These are phyloP conservation scores for Atrina japonica DNA, from an alignment of 2,888 invertebrate genomes.

Conservation along the genomic window DNA sequence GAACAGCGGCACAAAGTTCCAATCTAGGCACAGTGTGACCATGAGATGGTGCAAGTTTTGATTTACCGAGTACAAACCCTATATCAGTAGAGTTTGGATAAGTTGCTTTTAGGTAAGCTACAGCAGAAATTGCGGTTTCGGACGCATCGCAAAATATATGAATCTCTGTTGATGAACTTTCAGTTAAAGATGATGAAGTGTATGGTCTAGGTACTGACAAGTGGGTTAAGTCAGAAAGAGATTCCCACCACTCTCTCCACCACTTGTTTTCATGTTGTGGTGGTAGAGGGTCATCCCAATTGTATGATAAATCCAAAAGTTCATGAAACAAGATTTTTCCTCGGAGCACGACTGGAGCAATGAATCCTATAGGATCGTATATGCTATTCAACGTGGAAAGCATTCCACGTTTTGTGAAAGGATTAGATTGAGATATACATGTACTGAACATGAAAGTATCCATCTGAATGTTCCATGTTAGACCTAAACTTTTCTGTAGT, in stretches of 20 bases:
- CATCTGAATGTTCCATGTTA: conserved; percentile 46
- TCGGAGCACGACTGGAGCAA: conserved; percentile 41
- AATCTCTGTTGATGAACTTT: conserved; percentile 18
- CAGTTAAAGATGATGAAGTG: background rate
- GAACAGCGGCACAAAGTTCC: conserved; percentile 53
- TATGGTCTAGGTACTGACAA: conserved; percentile 31
- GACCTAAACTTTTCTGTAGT: conserved; percentile 39
- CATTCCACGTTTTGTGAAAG: conserved; percentile 47
- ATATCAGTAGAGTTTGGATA: conserved; percentile 22
- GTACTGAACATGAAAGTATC: conserved; percentile 44
- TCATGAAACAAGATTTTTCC: conserved; percentile 46
- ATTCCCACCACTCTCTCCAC: conserved; percentile 46
- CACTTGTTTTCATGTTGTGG: conserved; percentile 11
- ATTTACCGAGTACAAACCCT: conserved; percentile 55
- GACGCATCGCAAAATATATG: conserved; percentile 56
- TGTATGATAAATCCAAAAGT: conserved; percentile 24
- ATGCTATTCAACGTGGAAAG: conserved; percentile 53
- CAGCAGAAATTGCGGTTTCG: conserved; percentile 52
- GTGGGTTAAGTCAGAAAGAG: conserved; percentile 28
- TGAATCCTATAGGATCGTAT: conserved; percentile 54
- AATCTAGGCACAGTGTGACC: conserved; percentile 55
- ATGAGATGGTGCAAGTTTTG: conserved; percentile 46
- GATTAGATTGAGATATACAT: conserved; percentile 17
- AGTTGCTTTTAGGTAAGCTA: conserved; percentile 44
- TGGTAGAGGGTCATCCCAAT: conserved; percentile 55